These are phyloP conservation scores for Melanotaenia trifasciata DNA, from an alignment of 2,797 vertebrate species.

Conservation along the genomic window DNA sequence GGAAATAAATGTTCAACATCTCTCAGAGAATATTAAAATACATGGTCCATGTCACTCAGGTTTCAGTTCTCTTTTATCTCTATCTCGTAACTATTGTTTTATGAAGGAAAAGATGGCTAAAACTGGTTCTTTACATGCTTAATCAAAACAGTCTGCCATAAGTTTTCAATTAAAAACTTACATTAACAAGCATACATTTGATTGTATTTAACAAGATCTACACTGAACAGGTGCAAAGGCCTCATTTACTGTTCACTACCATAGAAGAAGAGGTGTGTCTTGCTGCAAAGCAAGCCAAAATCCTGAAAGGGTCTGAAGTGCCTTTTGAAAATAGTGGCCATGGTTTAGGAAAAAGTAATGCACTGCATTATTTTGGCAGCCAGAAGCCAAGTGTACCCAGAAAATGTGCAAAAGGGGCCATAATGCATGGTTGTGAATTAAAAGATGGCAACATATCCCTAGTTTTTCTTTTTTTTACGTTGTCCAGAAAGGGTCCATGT, in stretches of 20 bases:
- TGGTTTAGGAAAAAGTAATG: not conserved
- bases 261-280: too few species aligned
- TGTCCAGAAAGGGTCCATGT: too few species aligned
- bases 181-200: not conserved
- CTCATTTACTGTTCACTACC: too few species aligned
- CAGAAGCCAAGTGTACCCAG: too few species aligned
- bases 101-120: not conserved
- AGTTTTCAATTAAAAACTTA: too few species aligned
- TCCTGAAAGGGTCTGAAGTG: not conserved
- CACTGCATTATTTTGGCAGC: not conserved
- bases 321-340: not conserved
- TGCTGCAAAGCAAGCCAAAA: too few species aligned
- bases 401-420: too few species aligned
- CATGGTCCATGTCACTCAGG: slow-evolving; percentile 6
- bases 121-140: not conserved
- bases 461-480: too few species aligned
- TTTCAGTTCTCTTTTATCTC: not conserved
- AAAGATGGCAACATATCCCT: too few species aligned
- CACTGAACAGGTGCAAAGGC: too few species aligned
- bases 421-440: too few species aligned
- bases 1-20: slow-evolving; percentile 34
- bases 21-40: slow-evolving; percentile 36
- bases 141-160: not conserved
- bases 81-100: not conserved
- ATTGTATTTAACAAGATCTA: too few species aligned